Evolutionary conservation across 1,140 invertebrate genomes (phyloP).

Genomic region (Manduca sexta): DNA sequence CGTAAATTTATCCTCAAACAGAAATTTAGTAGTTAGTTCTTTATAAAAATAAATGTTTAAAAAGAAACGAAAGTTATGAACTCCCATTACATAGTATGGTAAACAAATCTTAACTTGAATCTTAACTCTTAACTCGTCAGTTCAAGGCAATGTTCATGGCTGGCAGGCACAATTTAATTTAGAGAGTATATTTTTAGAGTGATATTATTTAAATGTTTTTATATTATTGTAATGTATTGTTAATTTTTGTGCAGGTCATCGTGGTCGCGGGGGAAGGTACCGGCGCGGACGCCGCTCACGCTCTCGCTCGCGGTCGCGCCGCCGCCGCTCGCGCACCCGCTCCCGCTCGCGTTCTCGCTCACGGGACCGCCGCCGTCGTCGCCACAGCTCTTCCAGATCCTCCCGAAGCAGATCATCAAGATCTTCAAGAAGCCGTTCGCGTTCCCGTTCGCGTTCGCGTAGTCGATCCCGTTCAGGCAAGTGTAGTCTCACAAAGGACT

Average conservation of each 20-base stretch:
- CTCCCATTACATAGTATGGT: too few relatives aligned
- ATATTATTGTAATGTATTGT: background rate
- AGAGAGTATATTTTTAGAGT: too few relatives aligned
- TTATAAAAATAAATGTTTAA: too few relatives aligned
- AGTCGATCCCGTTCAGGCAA: slow-evolving; percentile 72
- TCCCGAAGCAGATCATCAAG: slow-evolving; percentile 59
- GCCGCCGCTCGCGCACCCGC: slow-evolving; percentile 41
- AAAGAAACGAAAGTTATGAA: too few relatives aligned
- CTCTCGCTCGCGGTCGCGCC: slow-evolving; percentile 48
- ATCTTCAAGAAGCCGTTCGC: slow-evolving; percentile 57
- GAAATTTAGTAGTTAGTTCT: too few relatives aligned
- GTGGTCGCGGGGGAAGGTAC: slow-evolving; percentile 63
- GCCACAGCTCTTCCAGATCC: slow-evolving; percentile 57
- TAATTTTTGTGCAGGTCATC: slow-evolving; percentile 41
- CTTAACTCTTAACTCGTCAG: too few relatives aligned
- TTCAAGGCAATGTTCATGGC: too few relatives aligned
- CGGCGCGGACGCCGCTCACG: slow-evolving; percentile 55
- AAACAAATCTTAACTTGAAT: too few relatives aligned
- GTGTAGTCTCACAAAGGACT: slow-evolving; percentile 65
- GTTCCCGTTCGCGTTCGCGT: slow-evolving; percentile 61
- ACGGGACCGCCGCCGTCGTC: slow-evolving; percentile 56
- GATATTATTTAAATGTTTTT: too few relatives aligned
- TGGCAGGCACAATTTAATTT: too few relatives aligned
- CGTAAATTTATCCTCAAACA: too few relatives aligned
- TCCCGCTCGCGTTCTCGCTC: slow-evolving; percentile 51